Evolutionary conservation across 2,888 invertebrate species (phyloP).

Genomic region (Harpalus rufipes): DNA sequence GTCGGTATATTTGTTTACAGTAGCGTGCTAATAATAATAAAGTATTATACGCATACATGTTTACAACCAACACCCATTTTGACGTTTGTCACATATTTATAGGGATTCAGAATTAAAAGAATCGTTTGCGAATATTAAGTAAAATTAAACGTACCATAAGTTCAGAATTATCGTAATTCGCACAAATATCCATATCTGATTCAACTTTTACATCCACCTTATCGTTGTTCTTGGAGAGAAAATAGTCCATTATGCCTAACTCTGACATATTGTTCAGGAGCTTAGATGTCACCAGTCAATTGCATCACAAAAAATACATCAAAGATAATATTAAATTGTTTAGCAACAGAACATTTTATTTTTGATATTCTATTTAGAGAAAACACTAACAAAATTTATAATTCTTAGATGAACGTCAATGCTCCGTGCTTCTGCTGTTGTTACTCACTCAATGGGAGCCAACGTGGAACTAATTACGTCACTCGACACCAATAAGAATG

Average conservation of each 20-base stretch:
- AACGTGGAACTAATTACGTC: conserved; percentile 85
- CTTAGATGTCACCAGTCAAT: conserved; percentile 15
- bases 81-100: conserved; percentile 36
- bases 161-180: conserved; percentile 74
- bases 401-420: conserved; percentile 58
- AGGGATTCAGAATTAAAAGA: not conserved
- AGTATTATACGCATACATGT: conserved; percentile 26
- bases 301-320: conserved; percentile 32
- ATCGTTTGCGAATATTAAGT: not conserved
- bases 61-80: conserved; percentile 54
- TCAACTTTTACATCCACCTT: conserved; percentile 72
- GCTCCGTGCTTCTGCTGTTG: conserved; percentile 61
- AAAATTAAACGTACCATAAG: conserved; percentile 73
- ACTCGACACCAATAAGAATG: conserved; percentile 70
- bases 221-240: conserved; percentile 68
- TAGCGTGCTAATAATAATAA: conserved; percentile 11
- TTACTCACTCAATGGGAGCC: conserved; percentile 77
- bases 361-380: conserved; percentile 19
- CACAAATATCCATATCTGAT: conserved; percentile 74
- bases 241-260: conserved; percentile 69
- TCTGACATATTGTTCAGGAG: conserved; percentile 70
- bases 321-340: conserved; percentile 13
- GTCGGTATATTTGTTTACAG: conserved; percentile 6
- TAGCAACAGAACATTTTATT: conserved; percentile 25
- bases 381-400: conserved; percentile 33